Evolutionary conservation across 2,888 invertebrate species (phyloP), one percentile per base, ranked within the genome.

Genomic region (Melanchra persicariae): DNA sequence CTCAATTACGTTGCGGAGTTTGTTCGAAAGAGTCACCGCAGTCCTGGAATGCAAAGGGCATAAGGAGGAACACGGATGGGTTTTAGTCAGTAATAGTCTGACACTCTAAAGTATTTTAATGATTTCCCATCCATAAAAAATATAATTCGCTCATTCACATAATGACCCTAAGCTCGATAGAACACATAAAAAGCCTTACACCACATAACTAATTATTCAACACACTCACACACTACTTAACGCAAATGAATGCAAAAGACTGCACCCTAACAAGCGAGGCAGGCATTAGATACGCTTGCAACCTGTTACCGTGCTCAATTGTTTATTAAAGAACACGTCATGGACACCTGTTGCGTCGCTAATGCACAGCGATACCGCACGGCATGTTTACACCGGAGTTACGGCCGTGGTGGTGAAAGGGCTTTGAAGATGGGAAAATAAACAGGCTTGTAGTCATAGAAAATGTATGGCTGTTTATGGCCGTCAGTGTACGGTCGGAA

Each of bases 281-380:
- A 61, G 79, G 19, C 61, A 68, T 82, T 68, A 82, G 64, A 47
- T 59, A 73, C 52, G 54, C n/a, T 10, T 52, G 63, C 83, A 67
- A 68, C 83, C 62, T 82, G 79, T 79, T 79, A 79, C 79, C 59
- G 66, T 68, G 69, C 61, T 73, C 83, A 75, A 73, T 70, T 79
- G 80, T 85, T 83, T 74, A 85, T 75, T 85, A 70, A 82, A 70
- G 66, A 59, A 43, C 62, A 68, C 70, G 68, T 75, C 62, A 82
- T 40, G 59, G 62, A 65, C 64, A 83, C 80, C 85, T 83, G 83
- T 83, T 83, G 83, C 85, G 17, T 54, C 19, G 57, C 30, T 81
- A 82, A 84, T 82, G 82, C 73, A 74, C 43, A 47, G 60, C 68
- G 66, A 57, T 63, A 45, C 64, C 57, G 57, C 79, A 63, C 65